Evolutionary conservation across 2,888 invertebrate genomes (phyloP), one percentile per base, ranked within the genome.

Genomic region (Cataglyphis cursor): DNA sequence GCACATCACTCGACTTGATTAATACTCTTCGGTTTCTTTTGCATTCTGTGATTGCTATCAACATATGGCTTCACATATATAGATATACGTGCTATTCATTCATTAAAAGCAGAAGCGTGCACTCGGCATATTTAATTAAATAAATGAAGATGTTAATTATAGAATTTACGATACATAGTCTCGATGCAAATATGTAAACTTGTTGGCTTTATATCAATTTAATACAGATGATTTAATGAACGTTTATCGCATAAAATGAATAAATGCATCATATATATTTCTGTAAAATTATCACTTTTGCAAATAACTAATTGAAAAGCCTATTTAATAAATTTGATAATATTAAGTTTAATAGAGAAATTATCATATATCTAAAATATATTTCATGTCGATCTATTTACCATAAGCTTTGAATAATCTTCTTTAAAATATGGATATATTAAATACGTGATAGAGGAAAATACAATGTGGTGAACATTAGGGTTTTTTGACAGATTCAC

Each of bases 391-490:
- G 10, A 28, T 38, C 62, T 24, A 62, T 51, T 74, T 75, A 48
- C 75, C 62, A 81, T 81, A 74, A 51, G 64, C 81, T 64, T 80
- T 81, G 81, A 74, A 74, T 81, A 62, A 81, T 21, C 8, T 28
- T 62, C 54, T 68, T 83, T 44, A 64, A 70, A 82, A 61, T 10
- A 57, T 35, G n/a, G 0, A 64, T 54, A 38, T 31, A 51, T 74
- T 64, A 38, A 54, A 41, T 76, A 31, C 12, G 54, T 38, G 31
- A n/a, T 8, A 51, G n/a, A n/a, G 51, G 12, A 24, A 24, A 51
- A 72, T 51, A 57, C 38, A 57, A 74, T 59, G 75, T 59, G 75
- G 18, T 9, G 12, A 59, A 24, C 48, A 76, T 54, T 75, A 54
- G 1, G 9, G 10, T 9, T 35, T 68, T 6, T 18, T 18, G 48